These are phyloP conservation scores for Steinernema carpocapsae DNA, from an alignment of 2,888 invertebrate species.

Conservation along the genomic window DNA sequence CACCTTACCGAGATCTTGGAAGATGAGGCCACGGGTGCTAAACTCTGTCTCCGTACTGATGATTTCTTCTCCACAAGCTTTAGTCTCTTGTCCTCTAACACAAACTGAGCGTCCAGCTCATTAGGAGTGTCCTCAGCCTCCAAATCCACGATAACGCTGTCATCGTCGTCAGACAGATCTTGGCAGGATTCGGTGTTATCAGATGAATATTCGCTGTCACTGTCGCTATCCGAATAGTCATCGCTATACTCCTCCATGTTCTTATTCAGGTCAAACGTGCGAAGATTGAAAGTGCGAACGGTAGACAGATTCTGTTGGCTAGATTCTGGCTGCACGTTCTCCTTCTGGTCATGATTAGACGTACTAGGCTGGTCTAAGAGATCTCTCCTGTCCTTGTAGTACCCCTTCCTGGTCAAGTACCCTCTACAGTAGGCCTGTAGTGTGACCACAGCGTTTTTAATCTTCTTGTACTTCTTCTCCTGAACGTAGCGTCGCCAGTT, in stretches of 20 bases:
- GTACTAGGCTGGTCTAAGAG: background rate
- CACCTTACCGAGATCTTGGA: constrained; percentile 48
- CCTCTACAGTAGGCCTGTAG: constrained; percentile 76
- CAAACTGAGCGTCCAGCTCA: constrained; percentile 64
- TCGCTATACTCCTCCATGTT: constrained; percentile 45
- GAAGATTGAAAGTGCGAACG: constrained; percentile 56
- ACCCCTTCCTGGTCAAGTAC: constrained; percentile 42
- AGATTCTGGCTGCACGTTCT: constrained; percentile 15
- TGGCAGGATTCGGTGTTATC: background rate
- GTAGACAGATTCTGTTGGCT: constrained; percentile 39
- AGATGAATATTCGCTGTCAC: background rate
- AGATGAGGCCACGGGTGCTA: constrained; percentile 65
- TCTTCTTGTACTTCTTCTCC: constrained; percentile 76
- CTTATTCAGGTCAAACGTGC: constrained; percentile 61
- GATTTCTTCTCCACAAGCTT: constrained; percentile 57
- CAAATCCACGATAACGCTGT: constrained; percentile 39
- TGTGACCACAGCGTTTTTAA: constrained; percentile 70
- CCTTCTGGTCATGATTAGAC: background rate
- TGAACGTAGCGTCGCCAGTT: constrained; percentile 79
- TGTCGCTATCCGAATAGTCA: background rate
- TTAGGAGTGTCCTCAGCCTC: constrained; percentile 39
- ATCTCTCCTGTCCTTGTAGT: too few species aligned
- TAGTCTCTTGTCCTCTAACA: constrained; percentile 64
- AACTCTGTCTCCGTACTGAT: constrained; percentile 54
- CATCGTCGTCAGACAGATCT: background rate